These are phyloP conservation scores for Melieria omissa DNA, from an alignment of 2,888 invertebrate species.

Conservation along the genomic window DNA sequence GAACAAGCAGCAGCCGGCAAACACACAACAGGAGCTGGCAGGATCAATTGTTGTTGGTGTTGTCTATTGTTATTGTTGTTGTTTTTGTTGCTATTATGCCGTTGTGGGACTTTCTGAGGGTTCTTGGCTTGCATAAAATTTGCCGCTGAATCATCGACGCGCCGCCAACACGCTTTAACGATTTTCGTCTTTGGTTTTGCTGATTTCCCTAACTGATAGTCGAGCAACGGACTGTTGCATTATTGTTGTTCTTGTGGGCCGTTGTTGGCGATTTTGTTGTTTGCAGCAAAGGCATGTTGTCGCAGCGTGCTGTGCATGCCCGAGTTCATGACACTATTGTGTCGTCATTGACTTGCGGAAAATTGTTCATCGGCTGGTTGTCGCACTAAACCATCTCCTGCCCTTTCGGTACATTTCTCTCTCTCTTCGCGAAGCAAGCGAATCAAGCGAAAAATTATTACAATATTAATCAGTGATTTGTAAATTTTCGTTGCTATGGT, in stretches of 20 bases:
- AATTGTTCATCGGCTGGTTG: slow-evolving; percentile 27
- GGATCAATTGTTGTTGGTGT: too few relatives aligned
- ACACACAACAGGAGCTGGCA: too few relatives aligned
- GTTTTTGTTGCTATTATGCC: too few relatives aligned
- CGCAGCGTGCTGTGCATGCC: slow-evolving; percentile 39
- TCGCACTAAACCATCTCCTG: background rate
- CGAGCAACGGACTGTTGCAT: slow-evolving; percentile 11
- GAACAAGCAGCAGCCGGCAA: too few relatives aligned
- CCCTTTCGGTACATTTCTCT: background rate
- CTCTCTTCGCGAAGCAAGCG: background rate
- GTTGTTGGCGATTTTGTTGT: slow-evolving; percentile 17
- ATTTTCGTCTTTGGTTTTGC: slow-evolving; percentile 17
- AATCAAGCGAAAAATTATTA: background rate
- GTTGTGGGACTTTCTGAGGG: too few relatives aligned
- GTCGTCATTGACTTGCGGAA: slow-evolving; percentile 48
- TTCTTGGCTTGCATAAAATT: too few relatives aligned
- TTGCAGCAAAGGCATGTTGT: slow-evolving; percentile 14
- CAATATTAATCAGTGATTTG: slow-evolving; percentile 12
- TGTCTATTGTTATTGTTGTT: too few relatives aligned
- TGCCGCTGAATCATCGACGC: background rate
- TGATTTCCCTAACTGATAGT: slow-evolving; percentile 29
- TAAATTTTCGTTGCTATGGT: background rate
- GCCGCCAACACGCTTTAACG: slow-evolving; percentile 12
- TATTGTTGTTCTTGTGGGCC: background rate
- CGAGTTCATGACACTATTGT: slow-evolving; percentile 50